Evolutionary conservation across 1,140 invertebrate species (phyloP).

Genomic region (Drosophila tropicalis): DNA sequence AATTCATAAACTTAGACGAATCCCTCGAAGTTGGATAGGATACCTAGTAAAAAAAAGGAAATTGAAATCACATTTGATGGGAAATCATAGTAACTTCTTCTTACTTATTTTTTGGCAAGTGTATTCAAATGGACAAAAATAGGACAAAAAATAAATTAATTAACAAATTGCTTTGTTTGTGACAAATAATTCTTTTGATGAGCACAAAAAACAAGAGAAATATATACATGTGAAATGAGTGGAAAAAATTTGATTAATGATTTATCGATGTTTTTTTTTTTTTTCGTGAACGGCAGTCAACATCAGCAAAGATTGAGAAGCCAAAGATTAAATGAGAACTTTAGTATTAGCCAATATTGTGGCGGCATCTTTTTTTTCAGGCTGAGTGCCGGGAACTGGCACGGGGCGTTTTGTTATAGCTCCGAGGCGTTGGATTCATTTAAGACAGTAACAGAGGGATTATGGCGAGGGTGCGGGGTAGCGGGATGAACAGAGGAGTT

Average conservation of each 20-base stretch:
- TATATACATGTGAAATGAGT: not conserved
- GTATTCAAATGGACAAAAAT: not conserved
- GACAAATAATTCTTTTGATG: conserved; percentile 52
- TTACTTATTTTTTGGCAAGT: not conserved
- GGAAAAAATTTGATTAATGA: conserved; percentile 59
- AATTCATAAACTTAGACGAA: no score
- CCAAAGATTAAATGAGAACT: conserved; percentile 43
- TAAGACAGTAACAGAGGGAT: conserved; percentile 21
- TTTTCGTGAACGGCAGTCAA: conserved; percentile 20
- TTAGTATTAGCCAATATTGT: conserved; percentile 71
- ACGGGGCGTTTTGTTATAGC: conserved; percentile 39
- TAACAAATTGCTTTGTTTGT: conserved; percentile 74
- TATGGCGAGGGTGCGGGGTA: no score
- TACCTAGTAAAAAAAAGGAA: no score
- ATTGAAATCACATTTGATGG: no score
- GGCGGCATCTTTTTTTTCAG: conserved; percentile 40
- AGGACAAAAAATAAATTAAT: conserved; percentile 49
- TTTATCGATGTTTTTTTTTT: conserved; percentile 57
- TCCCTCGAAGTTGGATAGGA: no score
- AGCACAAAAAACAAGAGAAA: not conserved
- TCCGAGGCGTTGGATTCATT: conserved; percentile 37
- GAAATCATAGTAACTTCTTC: no score
- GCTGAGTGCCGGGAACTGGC: conserved; percentile 26
- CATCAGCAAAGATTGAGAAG: conserved; percentile 10
- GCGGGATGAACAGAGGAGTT: conserved; percentile 24